Evolutionary conservation across 2,113 vertebrate genomes (phyloP).

Genomic region (Girardinichthys multiradiatus): DNA sequence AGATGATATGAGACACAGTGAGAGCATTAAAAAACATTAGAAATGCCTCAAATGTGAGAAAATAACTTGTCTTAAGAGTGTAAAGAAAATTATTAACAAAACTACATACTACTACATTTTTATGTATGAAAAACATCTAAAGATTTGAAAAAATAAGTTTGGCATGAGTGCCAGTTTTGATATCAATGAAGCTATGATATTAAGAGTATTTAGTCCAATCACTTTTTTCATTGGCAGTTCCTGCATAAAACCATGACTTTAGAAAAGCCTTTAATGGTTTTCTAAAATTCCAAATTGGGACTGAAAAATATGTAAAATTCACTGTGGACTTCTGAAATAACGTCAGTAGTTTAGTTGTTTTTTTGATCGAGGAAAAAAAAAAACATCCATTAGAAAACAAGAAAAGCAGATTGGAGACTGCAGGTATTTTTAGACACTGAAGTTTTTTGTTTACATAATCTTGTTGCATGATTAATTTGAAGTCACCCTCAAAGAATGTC

Average conservation of each 20-base stretch:
- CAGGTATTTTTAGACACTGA: not conserved
- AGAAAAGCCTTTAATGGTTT: not conserved
- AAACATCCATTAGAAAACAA: not conserved
- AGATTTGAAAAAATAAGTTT: too few species aligned
- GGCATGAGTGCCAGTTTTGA: too few species aligned
- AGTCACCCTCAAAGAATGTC: conserved; percentile 1
- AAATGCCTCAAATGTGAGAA: too few species aligned
- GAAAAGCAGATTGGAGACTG: not conserved
- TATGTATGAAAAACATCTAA: too few species aligned
- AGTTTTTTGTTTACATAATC: not conserved
- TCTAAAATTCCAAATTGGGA: not conserved
- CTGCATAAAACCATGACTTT: not conserved
- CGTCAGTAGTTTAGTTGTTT: not conserved
- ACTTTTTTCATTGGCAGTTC: not conserved
- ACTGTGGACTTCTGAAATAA: not conserved
- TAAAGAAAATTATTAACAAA: too few species aligned
- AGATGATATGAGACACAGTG: too few species aligned
- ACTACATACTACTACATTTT: too few species aligned
- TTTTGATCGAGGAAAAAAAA: not conserved
- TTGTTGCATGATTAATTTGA: conserved; percentile 2
- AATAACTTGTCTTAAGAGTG: too few species aligned
- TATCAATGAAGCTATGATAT: too few species aligned
- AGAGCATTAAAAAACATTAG: too few species aligned
- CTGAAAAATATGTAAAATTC: conserved; percentile 7
- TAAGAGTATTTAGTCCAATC: too few species aligned